phyloP scores from a whole-genome alignment of 2,113 vertebrate species.

The Pardalotus punctatus region DNA sequence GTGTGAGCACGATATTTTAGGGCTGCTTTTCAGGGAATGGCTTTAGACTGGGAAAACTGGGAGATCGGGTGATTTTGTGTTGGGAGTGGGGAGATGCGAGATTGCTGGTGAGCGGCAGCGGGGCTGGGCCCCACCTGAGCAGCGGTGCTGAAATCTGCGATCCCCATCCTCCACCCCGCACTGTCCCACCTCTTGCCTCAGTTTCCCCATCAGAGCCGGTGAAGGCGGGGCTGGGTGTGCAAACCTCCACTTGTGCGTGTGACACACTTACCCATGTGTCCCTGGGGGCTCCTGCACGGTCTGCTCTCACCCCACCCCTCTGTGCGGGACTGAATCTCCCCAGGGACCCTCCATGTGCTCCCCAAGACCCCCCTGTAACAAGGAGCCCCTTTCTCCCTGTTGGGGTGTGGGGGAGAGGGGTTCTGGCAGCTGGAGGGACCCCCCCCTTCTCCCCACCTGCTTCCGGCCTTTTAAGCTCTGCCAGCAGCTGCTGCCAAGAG shows the following conservation, averaged over 20 bases:
- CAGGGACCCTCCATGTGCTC: neutral
- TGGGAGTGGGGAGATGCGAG: fast-evolving
- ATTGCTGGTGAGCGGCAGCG: fast-evolving
- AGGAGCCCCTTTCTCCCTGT: neutral
- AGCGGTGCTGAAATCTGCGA: neutral
- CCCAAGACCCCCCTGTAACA: neutral
- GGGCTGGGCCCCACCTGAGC: neutral
- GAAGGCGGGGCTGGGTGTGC: neutral
- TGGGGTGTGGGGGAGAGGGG: neutral
- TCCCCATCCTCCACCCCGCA: fast-evolving
- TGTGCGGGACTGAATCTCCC: fast-evolving
- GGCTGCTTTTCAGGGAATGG: neutral
- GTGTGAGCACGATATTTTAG: neutral
- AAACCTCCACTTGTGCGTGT: neutral
- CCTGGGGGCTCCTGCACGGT: neutral
- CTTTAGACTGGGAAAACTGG: neutral
- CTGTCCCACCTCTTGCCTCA: neutral
- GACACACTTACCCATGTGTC: neutral
- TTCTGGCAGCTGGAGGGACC: neutral
- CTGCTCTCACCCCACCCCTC: neutral
- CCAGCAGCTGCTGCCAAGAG: conserved; percentile 8
- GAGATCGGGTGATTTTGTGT: neutral
- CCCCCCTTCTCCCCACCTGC: neutral
- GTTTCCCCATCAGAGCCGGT: neutral
- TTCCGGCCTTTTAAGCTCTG: conserved; percentile 12